Conservation (phyloP, 2,113 vertebrate species). For the Heterochromis multidens region DNA sequence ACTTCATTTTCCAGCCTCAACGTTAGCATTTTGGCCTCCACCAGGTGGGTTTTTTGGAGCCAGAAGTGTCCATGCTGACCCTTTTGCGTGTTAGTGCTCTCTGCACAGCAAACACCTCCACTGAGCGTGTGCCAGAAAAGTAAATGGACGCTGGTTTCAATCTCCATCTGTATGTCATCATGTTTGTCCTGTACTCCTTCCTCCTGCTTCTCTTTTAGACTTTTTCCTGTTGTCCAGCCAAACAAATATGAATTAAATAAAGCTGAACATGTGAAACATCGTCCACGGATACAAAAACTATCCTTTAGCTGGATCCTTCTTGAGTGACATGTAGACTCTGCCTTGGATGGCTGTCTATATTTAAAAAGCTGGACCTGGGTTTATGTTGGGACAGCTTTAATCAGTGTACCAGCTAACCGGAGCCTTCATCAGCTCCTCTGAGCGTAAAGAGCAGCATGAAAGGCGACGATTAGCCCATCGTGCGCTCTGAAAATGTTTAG, state of each 20-base stretch:
- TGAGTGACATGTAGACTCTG: background rate
- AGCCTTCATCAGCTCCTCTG: background rate
- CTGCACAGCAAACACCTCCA: background rate
- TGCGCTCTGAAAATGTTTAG: conserved; percentile 39
- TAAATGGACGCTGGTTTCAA: background rate
- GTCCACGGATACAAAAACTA: no score
- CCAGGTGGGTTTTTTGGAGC: background rate
- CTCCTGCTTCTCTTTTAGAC: background rate
- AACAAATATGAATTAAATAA: background rate
- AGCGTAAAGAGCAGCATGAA: conserved; percentile 1
- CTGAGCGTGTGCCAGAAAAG: background rate
- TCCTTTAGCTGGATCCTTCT: background rate
- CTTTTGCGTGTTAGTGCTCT: background rate
- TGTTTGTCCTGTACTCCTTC: background rate
- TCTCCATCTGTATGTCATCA: background rate
- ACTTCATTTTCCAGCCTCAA: background rate
- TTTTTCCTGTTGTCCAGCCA: background rate
- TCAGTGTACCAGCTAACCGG: background rate
- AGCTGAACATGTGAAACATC: background rate
- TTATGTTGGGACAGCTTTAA: conserved; percentile 25
- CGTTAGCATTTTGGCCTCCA: background rate
- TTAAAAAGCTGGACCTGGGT: background rate
- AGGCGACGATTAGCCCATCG: conserved; percentile 1
- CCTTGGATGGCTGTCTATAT: background rate
- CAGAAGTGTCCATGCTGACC: background rate